Conservation (phyloP, 2,797 vertebrate genomes). For the Danio albolineatus region DNA sequence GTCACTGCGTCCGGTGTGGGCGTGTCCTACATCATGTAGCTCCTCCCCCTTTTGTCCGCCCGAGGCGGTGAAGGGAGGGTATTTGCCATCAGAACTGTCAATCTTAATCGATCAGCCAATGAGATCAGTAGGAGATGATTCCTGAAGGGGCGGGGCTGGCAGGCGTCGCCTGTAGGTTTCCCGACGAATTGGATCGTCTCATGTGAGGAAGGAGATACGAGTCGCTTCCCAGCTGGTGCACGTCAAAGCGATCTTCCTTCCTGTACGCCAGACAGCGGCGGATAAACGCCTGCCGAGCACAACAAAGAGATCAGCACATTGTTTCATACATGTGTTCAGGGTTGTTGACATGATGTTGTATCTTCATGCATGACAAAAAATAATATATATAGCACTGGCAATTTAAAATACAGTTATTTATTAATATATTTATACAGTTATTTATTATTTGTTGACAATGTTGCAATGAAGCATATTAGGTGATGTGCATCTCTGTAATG, state of each 20-base stretch:
- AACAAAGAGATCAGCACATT: neutral
- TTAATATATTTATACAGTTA: too few relatives aligned
- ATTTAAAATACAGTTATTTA: too few relatives aligned
- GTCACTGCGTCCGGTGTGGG: slow-evolving; percentile 31
- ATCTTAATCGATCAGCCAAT: slow-evolving; percentile 60
- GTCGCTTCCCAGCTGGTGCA: slow-evolving; percentile 97
- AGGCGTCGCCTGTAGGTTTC: slow-evolving; percentile 89
- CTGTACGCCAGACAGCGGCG: slow-evolving; percentile 97
- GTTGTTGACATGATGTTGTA: too few relatives aligned
- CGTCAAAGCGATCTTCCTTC: slow-evolving; percentile 97
- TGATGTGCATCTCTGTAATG: too few relatives aligned
- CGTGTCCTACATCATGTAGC: slow-evolving; percentile 27
- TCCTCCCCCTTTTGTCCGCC: slow-evolving; percentile 49
- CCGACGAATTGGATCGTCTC: slow-evolving; percentile 97
- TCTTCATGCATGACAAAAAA: too few relatives aligned
- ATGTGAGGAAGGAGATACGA: slow-evolving; percentile 98
- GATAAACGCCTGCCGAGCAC: slow-evolving; percentile 88
- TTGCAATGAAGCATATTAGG: too few relatives aligned
- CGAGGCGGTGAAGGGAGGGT: slow-evolving; percentile 75
- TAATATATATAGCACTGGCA: neutral
- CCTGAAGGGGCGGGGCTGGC: slow-evolving; percentile 85
- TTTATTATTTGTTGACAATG: too few relatives aligned
- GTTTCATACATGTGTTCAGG: neutral
- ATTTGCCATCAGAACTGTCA: slow-evolving; percentile 63
- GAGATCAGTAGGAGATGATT: slow-evolving; percentile 88